These are phyloP conservation scores for Phrixothrix hirtus DNA, from an alignment of 2,888 invertebrate genomes.

Conservation along the genomic window DNA sequence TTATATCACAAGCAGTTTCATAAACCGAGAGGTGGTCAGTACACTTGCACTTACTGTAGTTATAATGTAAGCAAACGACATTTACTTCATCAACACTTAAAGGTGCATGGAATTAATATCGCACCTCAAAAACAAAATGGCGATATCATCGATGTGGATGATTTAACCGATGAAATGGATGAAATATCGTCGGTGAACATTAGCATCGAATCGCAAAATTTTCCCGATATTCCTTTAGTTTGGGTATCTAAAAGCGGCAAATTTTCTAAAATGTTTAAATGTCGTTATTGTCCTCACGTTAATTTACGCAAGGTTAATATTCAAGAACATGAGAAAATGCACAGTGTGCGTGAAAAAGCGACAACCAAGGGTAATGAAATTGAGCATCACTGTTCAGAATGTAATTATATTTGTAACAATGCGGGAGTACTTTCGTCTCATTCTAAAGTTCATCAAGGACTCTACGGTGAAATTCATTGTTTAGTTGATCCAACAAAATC, in stretches of 20 bases:
- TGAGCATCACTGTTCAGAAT: constrained; percentile 73
- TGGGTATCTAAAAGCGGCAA: constrained; percentile 76
- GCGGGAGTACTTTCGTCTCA: constrained; percentile 71
- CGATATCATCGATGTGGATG: constrained; percentile 46
- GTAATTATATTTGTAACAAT: constrained; percentile 78
- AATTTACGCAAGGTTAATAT: constrained; percentile 80
- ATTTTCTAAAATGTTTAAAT: constrained; percentile 82
- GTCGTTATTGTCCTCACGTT: constrained; percentile 82
- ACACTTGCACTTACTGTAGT: constrained; percentile 79
- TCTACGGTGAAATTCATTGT: constrained; percentile 72
- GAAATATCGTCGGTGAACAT: constrained; percentile 39
- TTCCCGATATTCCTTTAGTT: constrained; percentile 70
- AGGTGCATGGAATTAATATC: constrained; percentile 70
- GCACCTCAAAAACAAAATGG: constrained; percentile 56
- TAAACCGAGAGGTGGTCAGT: constrained; percentile 71
- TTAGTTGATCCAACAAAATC: constrained; percentile 67
- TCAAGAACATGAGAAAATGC: constrained; percentile 83
- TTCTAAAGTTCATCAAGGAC: constrained; percentile 74
- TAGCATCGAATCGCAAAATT: constrained; percentile 55
- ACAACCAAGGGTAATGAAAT: constrained; percentile 54
- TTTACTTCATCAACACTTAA: constrained; percentile 80
- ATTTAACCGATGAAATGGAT: constrained; percentile 48
- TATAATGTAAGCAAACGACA: constrained; percentile 82
- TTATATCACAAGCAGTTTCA: constrained; percentile 88
- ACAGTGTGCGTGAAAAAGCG: constrained; percentile 57